Evolutionary conservation across 2,113 vertebrate species (phyloP), one percentile per base, ranked within the genome.

Genomic region (Ophiodon elongatus): DNA sequence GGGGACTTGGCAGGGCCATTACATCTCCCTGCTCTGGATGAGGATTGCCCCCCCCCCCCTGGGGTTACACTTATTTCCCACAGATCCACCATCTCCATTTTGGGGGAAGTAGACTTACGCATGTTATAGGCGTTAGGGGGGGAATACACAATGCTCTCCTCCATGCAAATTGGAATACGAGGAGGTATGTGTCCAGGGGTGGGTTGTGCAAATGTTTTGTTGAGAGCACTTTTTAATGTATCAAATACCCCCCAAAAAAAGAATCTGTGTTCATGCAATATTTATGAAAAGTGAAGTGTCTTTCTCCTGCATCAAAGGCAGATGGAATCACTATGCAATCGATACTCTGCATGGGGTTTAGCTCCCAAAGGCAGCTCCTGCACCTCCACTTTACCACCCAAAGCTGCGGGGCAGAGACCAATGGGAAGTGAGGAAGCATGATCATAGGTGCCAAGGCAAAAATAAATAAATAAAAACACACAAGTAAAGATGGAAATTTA

Each of bases 401-500:
- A 39, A 31, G 37, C 71, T 73, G 45, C 4, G 6, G 62, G 54
- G 33, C 52, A 65, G 45, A 47, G 27, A 72, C 21, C 21, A 31
- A 47, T 6, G 10, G 8, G 33, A 65, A 7, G 35, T 17, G 17
- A 77, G 45, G 7, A 54, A 37, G 41, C 2, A 41, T 45, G 73
- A 84, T 79, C 60, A 68, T 64, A 85, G 39, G 73, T 81, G 65
- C 65, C 70, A 17, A 71, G 29, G 9, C 3, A 41, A 73, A 60
- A 64, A 50, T 63, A 56, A 73, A 41, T 56, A n/a, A 64, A 50
- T 63, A 56, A 72, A 39, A 60, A n/a, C 6, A 39, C 33, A 64
- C 15, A 67, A 41, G 63, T 45, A 70, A 73, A 68, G n/a, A 72
- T 75, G 54, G 63, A 85, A 86, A 85, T 83, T 74, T 72, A 66